A percentile compares a stretch with the other conserved stretches of the same genome.
Conservation (phyloP, 2,888 invertebrate species). For the Cheilosia pagana region DNA sequence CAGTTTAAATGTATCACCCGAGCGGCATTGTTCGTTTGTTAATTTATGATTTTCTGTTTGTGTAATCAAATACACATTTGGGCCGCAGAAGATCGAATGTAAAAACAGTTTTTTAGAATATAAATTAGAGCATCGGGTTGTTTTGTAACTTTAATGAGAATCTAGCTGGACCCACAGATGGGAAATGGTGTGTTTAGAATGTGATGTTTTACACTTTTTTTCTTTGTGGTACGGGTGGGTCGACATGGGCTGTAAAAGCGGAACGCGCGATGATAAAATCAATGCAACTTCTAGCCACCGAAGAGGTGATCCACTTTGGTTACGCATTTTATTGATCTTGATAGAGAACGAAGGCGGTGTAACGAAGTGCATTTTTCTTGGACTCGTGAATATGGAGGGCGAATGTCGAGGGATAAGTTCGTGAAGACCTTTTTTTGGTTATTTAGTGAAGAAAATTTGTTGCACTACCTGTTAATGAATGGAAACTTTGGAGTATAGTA, state of each 20-base stretch:
- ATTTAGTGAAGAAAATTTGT: too few species aligned
- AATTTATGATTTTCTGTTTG: constrained; percentile 58
- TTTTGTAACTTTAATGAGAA: constrained; percentile 50
- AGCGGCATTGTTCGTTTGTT: constrained; percentile 62
- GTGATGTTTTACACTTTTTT: constrained; percentile 59
- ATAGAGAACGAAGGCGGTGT: constrained; percentile 42
- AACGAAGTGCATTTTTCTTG: constrained; percentile 57
- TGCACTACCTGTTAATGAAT: too few species aligned
- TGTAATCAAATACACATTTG: constrained; percentile 44
- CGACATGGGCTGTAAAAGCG: constrained; percentile 63
- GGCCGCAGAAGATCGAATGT: constrained; percentile 2
- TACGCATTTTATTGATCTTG: constrained; percentile 53
- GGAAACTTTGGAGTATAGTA: too few species aligned
- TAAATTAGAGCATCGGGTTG: constrained; percentile 46
- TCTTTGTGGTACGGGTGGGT: constrained; percentile 28
- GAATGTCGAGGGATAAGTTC: not conserved
- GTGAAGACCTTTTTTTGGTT: too few species aligned
- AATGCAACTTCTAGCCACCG: constrained; percentile 46
- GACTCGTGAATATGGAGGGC: constrained; percentile 58
- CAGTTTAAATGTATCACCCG: constrained; percentile 73
- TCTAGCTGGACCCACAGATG: not conserved
- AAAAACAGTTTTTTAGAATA: constrained; percentile 32
- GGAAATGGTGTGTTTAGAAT: constrained; percentile 19
- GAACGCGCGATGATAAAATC: constrained; percentile 60
- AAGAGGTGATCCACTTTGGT: constrained; percentile 47